These are phyloP conservation scores for Drosophila ambigua DNA, from an alignment of 1,140 invertebrate genomes.

Conservation along the genomic window DNA sequence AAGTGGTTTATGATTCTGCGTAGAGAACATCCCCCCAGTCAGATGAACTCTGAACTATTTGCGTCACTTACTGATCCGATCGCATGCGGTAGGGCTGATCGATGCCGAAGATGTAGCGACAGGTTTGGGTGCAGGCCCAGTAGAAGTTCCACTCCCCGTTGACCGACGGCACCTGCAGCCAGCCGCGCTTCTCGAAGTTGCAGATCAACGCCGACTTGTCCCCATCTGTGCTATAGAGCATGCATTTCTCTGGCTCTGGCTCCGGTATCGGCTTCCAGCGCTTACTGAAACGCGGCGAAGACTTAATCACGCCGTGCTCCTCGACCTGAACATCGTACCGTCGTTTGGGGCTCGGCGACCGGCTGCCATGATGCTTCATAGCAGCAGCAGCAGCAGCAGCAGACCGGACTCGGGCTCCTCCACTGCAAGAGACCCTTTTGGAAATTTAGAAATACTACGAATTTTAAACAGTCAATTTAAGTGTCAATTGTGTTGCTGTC, in stretches of 20 bases:
- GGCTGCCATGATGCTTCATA: too few species aligned
- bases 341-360: too few species aligned
- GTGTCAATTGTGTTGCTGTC: too few species aligned
- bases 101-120: conserved; percentile 67
- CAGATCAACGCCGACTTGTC: conserved; percentile 50
- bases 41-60: background rate
- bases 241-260: background rate
- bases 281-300: too few species aligned
- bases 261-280: background rate
- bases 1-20: conserved; percentile 92
- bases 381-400: too few species aligned
- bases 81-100: conserved; percentile 75
- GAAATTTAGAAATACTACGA: too few species aligned
- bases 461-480: too few species aligned
- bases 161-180: conserved; percentile 55
- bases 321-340: too few species aligned
- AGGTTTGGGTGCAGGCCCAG: conserved; percentile 66
- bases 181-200: conserved; percentile 64
- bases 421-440: too few species aligned
- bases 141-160: conserved; percentile 69
- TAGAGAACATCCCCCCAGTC: background rate
- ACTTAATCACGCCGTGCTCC: too few species aligned
- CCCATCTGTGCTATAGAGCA: conserved; percentile 63
- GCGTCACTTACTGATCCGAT: conserved; percentile 64
- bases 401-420: too few species aligned